phyloP scores from a whole-genome alignment of 2,113 vertebrate genomes.

The Halcyon senegalensis region DNA sequence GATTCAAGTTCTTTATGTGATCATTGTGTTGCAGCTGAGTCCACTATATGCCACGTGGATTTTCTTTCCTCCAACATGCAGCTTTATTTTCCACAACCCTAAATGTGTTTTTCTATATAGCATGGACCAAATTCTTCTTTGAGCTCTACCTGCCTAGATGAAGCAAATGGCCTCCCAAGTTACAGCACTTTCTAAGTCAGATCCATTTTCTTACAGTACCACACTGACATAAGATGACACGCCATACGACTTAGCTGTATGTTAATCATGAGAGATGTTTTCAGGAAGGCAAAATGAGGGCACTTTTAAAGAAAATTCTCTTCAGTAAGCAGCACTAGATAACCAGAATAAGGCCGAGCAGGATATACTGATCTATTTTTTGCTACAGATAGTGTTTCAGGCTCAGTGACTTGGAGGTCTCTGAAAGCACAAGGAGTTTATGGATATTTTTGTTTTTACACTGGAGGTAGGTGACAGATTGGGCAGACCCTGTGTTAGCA shows the following conservation, averaged over 20 bases:
- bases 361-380: not conserved
- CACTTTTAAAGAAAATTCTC: not conserved
- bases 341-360: not conserved
- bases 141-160: not conserved
- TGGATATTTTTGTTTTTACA: not conserved
- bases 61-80: not conserved
- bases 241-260: not conserved
- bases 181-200: not conserved
- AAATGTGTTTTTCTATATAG: not conserved
- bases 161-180: not conserved
- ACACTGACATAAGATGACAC: not conserved
- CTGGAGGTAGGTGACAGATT: not conserved
- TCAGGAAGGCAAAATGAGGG: not conserved
- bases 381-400: not conserved
- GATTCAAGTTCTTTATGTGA: not conserved
- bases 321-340: not conserved
- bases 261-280: not conserved
- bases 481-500: not conserved
- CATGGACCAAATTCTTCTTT: not conserved
- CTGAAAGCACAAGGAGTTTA: not conserved
- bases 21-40: not conserved
- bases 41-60: not conserved
- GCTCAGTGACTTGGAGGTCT: not conserved
- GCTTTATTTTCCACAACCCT: not conserved
- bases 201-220: not conserved